Evolutionary conservation across 1,140 invertebrate species (phyloP).

Genomic region (Tachypleus tridentatus): DNA sequence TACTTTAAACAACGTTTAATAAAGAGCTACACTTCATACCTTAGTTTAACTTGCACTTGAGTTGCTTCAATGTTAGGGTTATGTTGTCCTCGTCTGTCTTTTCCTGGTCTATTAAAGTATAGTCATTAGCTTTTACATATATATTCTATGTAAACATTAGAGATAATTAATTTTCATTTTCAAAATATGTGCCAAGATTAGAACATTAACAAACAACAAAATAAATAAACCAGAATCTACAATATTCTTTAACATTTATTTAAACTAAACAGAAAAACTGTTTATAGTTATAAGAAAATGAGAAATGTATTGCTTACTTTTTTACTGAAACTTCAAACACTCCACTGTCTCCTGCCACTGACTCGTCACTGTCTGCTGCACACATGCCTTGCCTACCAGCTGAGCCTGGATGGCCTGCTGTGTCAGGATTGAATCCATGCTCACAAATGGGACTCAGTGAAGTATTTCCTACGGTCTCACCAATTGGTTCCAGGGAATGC

Average conservation of each 20-base stretch:
- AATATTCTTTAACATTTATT: slow-evolving; percentile 48
- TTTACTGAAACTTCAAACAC: slow-evolving; percentile 55
- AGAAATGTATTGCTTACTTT: not conserved
- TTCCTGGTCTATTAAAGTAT: slow-evolving; percentile 1
- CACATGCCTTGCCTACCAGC: slow-evolving; percentile 36
- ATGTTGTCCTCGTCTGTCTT: slow-evolving; percentile 4
- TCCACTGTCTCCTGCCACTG: slow-evolving; percentile 89
- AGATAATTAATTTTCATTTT: too few species aligned
- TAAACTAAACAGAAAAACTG: slow-evolving; percentile 59
- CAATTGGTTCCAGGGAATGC: not conserved
- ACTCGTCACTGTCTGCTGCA: slow-evolving; percentile 89
- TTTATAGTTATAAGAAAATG: too few species aligned
- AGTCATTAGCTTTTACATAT: too few species aligned
- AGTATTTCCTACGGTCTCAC: not conserved
- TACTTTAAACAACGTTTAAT: too few species aligned
- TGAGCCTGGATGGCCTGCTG: too few species aligned
- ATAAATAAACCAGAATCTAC: too few species aligned
- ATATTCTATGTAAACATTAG: too few species aligned
- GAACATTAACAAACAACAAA: too few species aligned
- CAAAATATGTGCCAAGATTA: too few species aligned
- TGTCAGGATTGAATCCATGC: not conserved
- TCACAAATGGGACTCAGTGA: not conserved
- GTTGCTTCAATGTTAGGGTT: slow-evolving; percentile 59
- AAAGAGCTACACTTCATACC: slow-evolving; percentile 32
- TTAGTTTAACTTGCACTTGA: slow-evolving; percentile 87